Evolutionary conservation across 1,140 invertebrate species (phyloP).

Genomic region (Achatina immaculata): DNA sequence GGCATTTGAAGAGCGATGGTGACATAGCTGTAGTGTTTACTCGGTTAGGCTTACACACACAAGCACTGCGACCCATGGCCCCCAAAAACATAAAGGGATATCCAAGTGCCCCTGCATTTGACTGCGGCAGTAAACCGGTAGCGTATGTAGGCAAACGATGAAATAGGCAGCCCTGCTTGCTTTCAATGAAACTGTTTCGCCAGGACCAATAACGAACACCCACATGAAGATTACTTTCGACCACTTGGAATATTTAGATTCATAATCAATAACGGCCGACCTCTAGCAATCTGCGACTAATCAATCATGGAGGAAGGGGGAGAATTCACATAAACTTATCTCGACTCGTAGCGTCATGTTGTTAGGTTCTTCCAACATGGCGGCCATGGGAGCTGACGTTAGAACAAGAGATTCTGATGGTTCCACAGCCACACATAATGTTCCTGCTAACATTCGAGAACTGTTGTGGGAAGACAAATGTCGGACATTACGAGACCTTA

Average conservation of each 20-base stretch:
- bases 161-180: background rate
- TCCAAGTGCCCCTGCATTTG: background rate
- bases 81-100: background rate
- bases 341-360: background rate
- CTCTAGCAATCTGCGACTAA: background rate
- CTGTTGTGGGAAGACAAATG: constrained; percentile 44
- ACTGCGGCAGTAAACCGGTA: background rate
- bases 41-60: background rate
- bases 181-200: background rate
- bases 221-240: background rate
- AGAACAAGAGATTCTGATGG: background rate
- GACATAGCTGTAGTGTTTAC: background rate
- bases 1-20: too few species aligned
- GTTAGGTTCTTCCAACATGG: constrained; percentile 1
- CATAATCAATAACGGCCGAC: background rate
- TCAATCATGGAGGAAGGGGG: background rate
- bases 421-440: background rate
- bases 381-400: background rate
- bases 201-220: background rate
- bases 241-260: background rate
- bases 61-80: background rate
- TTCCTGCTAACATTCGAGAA: constrained; percentile 27
- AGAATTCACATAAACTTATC: background rate
- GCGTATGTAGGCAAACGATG: background rate
- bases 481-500: constrained; percentile 37